These are phyloP conservation scores for Loris lydekkerianus DNA, from an alignment of 2,797 vertebrate genomes.

Conservation along the genomic window DNA sequence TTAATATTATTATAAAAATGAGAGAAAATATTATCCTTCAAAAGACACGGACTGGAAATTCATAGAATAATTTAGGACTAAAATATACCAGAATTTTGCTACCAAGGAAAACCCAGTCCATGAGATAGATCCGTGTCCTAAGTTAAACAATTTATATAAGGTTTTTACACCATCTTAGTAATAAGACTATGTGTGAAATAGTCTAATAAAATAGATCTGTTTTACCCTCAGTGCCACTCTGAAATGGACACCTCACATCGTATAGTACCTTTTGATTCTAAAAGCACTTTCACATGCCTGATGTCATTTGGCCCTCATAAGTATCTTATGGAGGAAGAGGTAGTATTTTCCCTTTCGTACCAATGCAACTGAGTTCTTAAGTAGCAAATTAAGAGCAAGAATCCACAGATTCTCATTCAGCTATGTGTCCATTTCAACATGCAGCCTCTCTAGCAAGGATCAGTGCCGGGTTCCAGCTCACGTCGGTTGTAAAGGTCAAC, in stretches of 20 bases:
- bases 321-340: background rate
- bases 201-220: conserved; percentile 15
- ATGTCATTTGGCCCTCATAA: background rate
- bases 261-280: background rate
- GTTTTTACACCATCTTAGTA: background rate
- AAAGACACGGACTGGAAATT: conserved; percentile 10
- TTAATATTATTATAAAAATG: conserved; percentile 26
- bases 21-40: conserved; percentile 45
- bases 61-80: conserved; percentile 4
- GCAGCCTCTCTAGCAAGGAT: background rate
- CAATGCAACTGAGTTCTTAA: background rate
- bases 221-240: background rate
- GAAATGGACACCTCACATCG: background rate
- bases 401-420: background rate
- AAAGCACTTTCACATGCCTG: background rate
- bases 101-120: background rate
- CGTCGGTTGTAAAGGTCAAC: conserved; percentile 17
- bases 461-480: background rate
- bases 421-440: background rate
- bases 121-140: background rate
- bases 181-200: background rate
- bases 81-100: background rate
- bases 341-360: background rate
- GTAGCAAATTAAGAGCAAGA: background rate
- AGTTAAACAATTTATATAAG: background rate